A percentile compares a stretch with the other conserved stretches of the same genome.
Evolutionary conservation across 2,888 invertebrate genomes (phyloP).

Genomic region (Ectemnius cavifrons): DNA sequence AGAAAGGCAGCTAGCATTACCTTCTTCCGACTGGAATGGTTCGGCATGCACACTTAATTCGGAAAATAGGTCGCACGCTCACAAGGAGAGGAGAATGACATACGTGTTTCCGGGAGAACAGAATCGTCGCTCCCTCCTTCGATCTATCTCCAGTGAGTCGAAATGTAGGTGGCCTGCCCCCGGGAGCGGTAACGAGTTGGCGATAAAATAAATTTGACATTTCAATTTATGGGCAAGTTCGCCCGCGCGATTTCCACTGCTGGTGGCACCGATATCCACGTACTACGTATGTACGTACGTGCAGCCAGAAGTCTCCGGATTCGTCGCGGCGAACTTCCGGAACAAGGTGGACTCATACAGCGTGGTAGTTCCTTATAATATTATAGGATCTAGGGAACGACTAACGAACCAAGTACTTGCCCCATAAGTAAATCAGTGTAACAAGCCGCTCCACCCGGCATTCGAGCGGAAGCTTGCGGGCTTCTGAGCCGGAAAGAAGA

Average conservation of each 20-base stretch:
- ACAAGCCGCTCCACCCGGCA: constrained; percentile 56
- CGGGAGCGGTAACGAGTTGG: constrained; percentile 53
- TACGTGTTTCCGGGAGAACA: too few relatives aligned
- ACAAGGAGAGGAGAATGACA: constrained; percentile 32
- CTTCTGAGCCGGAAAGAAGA: constrained; percentile 52
- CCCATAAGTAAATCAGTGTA: constrained; percentile 63
- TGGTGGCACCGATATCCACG: constrained; percentile 9
- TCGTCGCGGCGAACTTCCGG: constrained; percentile 36
- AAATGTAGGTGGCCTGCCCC: too few relatives aligned
- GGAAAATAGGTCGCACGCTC: constrained; percentile 37
- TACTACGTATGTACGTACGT: constrained; percentile 12
- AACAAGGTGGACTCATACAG: constrained; percentile 10
- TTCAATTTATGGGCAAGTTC: constrained; percentile 53
- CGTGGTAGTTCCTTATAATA: constrained; percentile 53
- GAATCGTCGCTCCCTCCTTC: too few relatives aligned
- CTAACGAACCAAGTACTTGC: constrained; percentile 62
- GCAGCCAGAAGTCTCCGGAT: constrained; percentile 27
- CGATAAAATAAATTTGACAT: constrained; percentile 60
- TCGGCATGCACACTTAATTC: too few relatives aligned
- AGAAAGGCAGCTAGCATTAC: too few relatives aligned
- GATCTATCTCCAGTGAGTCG: too few relatives aligned
- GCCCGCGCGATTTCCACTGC: constrained; percentile 27
- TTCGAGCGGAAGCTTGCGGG: constrained; percentile 58
- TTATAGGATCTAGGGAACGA: constrained; percentile 51
- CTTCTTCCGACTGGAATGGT: too few relatives aligned